Conservation (phyloP, 2,888 invertebrate species). For the Agrotis clavis region DNA sequence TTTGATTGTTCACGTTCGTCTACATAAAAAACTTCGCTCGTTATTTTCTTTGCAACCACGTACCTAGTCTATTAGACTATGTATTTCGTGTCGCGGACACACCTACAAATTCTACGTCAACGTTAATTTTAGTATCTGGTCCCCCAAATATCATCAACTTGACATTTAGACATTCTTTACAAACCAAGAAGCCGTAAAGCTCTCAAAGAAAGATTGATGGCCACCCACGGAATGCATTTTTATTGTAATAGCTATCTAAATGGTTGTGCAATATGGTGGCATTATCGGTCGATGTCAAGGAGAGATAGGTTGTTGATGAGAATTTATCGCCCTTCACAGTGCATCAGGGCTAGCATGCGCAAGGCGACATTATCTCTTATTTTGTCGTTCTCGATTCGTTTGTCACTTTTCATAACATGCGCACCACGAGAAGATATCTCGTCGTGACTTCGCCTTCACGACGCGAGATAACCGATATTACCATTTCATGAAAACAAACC, state of each 20-base stretch:
- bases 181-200: conserved; percentile 70
- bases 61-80: conserved; percentile 15
- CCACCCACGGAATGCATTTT: conserved; percentile 86
- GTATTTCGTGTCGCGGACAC: conserved; percentile 30
- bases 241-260: conserved; percentile 88
- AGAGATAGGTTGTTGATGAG: conserved; percentile 85
- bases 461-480: too few species aligned
- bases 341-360: too few species aligned
- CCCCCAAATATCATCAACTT: conserved; percentile 61
- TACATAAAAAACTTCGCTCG: background rate
- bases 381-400: too few species aligned
- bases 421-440: too few species aligned
- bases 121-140: conserved; percentile 52
- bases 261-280: conserved; percentile 85
- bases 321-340: conserved; percentile 83
- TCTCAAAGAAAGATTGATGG: conserved; percentile 78
- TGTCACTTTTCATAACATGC: too few species aligned
- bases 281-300: conserved; percentile 86
- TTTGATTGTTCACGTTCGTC: conserved; percentile 3
- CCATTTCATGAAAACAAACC: too few species aligned
- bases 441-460: too few species aligned
- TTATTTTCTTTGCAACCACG: conserved; percentile 5
- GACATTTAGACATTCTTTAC: conserved; percentile 73
- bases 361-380: too few species aligned
- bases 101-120: conserved; percentile 48